These are phyloP conservation scores for Philaenus spumarius DNA, from an alignment of 1,140 invertebrate species.

Conservation along the genomic window DNA sequence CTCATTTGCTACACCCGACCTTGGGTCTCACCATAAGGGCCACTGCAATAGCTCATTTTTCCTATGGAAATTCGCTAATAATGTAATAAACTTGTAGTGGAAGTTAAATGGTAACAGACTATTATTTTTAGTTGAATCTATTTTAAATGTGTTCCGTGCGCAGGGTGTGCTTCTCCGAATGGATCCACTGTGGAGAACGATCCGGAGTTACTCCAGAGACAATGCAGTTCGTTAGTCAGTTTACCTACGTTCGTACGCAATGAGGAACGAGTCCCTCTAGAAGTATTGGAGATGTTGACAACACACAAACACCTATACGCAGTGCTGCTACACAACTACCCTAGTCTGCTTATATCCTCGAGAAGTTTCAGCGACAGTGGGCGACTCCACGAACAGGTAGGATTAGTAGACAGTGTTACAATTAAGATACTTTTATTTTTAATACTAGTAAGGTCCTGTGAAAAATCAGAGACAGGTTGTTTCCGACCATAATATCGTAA, in stretches of 20 bases:
- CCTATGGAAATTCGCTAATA: too few species aligned
- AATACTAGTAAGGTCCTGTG: too few species aligned
- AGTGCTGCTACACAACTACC: slow-evolving; percentile 60
- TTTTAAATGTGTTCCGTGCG: neutral
- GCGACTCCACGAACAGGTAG: slow-evolving; percentile 34
- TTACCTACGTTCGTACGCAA: slow-evolving; percentile 75
- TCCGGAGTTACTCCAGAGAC: neutral
- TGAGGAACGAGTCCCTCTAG: slow-evolving; percentile 49
- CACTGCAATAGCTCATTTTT: too few species aligned
- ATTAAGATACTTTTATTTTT: too few species aligned
- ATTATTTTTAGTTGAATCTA: too few species aligned
- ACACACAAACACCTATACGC: slow-evolving; percentile 53
- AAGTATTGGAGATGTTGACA: slow-evolving; percentile 61
- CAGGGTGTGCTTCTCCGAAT: neutral
- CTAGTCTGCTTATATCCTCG: slow-evolving; percentile 60
- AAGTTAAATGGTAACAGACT: too few species aligned
- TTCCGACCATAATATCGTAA: too few species aligned
- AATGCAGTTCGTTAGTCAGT: slow-evolving; percentile 68
- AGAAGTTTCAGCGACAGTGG: slow-evolving; percentile 65
- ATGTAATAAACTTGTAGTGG: too few species aligned
- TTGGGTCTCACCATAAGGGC: too few species aligned
- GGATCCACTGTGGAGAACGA: neutral
- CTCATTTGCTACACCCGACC: too few species aligned
- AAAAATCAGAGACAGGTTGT: too few species aligned
- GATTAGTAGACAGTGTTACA: too few species aligned